Evolutionary conservation across 2,113 vertebrate genomes (phyloP).

Genomic region (Rhineura floridana): DNA sequence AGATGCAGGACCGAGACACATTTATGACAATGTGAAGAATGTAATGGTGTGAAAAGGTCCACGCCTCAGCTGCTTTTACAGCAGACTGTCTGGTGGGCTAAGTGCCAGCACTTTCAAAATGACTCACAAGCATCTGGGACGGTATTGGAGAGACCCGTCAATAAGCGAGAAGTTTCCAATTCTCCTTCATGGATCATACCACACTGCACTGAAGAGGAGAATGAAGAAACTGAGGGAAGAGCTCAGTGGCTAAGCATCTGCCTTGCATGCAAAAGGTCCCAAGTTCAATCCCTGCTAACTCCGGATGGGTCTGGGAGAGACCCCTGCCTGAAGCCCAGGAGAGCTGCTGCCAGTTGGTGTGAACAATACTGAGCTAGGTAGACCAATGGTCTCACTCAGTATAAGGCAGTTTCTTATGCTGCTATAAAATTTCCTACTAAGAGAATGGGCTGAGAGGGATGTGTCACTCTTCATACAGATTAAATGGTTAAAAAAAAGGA

Average conservation of each 20-base stretch:
- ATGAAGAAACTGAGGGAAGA: neutral
- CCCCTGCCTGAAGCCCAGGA: too few relatives aligned
- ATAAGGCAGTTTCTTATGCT: too few relatives aligned
- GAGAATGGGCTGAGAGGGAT: neutral
- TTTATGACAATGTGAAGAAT: conserved; percentile 1
- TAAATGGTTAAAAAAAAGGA: neutral
- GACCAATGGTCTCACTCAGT: too few relatives aligned
- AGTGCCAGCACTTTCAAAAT: neutral
- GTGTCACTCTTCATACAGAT: neutral
- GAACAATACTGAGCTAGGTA: too few relatives aligned
- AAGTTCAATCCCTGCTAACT: too few relatives aligned
- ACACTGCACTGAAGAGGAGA: neutral
- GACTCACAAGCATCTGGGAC: neutral
- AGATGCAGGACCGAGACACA: neutral
- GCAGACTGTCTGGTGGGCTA: neutral
- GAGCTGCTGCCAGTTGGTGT: too few relatives aligned
- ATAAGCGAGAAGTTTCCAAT: neutral
- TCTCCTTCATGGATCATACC: conserved; percentile 12
- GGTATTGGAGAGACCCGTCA: neutral
- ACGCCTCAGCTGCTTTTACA: neutral
- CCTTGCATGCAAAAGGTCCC: neutral
- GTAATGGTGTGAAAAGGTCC: neutral
- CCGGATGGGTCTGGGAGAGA: too few relatives aligned
- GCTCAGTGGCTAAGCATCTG: too few relatives aligned
- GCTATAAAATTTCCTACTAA: neutral